phyloP scores from a whole-genome alignment of 2,113 vertebrate species.

The Ptilonorhynchus violaceus region DNA sequence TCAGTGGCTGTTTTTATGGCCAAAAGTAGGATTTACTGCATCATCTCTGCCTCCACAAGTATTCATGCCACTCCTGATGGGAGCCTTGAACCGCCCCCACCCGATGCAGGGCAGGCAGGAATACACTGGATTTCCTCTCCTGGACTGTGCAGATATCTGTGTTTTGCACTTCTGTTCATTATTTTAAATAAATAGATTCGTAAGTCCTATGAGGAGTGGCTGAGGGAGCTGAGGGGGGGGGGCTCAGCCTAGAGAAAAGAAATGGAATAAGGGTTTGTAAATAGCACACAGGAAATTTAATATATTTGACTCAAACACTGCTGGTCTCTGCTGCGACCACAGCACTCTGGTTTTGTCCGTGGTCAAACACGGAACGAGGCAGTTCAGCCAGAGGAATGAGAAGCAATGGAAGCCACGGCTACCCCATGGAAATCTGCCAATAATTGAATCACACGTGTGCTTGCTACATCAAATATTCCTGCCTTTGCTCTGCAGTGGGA shows the following conservation, averaged over 20 bases:
- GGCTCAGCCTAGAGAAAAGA: not conserved
- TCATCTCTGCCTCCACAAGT: not conserved
- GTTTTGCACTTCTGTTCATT: not conserved
- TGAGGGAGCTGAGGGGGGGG: not conserved
- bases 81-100: not conserved
- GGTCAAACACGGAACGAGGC: not conserved
- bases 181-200: not conserved
- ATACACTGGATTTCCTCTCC: not conserved
- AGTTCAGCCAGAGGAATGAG: conserved; percentile 5
- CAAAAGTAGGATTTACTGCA: not conserved
- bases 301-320: not conserved
- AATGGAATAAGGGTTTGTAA: not conserved
- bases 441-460: not conserved
- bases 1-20: not conserved
- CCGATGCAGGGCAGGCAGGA: not conserved
- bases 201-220: not conserved
- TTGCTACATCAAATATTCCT: conserved; percentile 6
- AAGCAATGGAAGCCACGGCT: not conserved
- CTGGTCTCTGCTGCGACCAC: not conserved
- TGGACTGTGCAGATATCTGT: not conserved
- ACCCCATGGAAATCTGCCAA: not conserved
- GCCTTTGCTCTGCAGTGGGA: not conserved
- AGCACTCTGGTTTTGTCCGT: not conserved
- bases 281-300: not conserved
- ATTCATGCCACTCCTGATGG: not conserved